Evolutionary conservation across 1,140 invertebrate species (phyloP).

Genomic region (Saxidomus purpurata): DNA sequence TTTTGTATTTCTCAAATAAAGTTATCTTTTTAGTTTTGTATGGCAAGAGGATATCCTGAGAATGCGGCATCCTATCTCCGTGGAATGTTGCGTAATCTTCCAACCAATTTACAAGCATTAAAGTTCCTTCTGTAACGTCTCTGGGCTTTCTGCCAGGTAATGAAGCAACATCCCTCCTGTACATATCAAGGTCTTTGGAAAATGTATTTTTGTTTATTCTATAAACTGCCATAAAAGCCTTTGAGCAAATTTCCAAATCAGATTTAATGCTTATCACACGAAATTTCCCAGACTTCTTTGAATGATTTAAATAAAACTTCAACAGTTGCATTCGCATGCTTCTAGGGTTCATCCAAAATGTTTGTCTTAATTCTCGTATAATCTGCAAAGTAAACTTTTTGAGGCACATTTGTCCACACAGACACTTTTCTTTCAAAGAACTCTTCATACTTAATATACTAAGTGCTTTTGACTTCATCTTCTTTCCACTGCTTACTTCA

Average conservation of each 20-base stretch:
- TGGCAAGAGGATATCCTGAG: neutral
- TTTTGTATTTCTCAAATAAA: neutral
- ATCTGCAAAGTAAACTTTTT: neutral
- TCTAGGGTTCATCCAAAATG: neutral
- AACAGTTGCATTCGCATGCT: neutral
- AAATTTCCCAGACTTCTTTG: neutral
- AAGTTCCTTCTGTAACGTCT: neutral
- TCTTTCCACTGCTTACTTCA: conserved; percentile 33
- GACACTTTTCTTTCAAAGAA: neutral
- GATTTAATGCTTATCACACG: neutral
- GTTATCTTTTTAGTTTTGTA: neutral
- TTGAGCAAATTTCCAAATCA: neutral
- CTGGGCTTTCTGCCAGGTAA: neutral
- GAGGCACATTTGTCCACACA: neutral
- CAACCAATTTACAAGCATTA: neutral
- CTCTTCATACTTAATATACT: neutral
- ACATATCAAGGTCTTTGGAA: neutral
- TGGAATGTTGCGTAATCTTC: neutral
- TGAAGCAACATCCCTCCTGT: neutral
- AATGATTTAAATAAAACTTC: neutral
- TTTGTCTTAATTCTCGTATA: neutral
- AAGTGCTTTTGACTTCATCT: neutral
- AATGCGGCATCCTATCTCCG: neutral
- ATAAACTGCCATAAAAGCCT: neutral
- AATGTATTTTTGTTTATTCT: neutral